phyloP scores from a whole-genome alignment of 2,797 vertebrate species.

The Spheniscus humboldti region DNA sequence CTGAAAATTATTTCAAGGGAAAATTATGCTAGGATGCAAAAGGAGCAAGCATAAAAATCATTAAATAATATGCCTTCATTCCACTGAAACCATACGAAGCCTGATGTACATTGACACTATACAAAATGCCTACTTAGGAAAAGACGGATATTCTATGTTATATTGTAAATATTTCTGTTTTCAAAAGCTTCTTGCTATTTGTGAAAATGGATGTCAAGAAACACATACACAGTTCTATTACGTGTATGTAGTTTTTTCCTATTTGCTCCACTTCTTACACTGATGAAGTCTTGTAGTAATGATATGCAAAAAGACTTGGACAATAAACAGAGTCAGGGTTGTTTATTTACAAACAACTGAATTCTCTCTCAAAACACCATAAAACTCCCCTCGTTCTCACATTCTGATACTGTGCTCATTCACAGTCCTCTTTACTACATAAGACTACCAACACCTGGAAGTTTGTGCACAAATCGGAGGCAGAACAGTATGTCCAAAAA shows the following conservation, averaged over 20 bases:
- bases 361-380: not conserved
- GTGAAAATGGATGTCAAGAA: not conserved
- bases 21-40: slow-evolving; percentile 5
- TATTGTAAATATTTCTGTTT: not conserved
- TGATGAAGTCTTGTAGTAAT: not conserved
- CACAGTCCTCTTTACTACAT: not conserved
- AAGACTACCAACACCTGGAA: not conserved
- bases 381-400: not conserved
- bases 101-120: not conserved
- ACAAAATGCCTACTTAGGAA: not conserved
- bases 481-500: not conserved
- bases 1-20: slow-evolving; percentile 33
- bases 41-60: not conserved
- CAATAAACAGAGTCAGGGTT: not conserved
- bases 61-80: not conserved
- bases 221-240: not conserved
- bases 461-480: not conserved
- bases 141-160: not conserved
- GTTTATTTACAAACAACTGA: not conserved
- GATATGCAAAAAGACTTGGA: not conserved
- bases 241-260: not conserved
- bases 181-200: not conserved
- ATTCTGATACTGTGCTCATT: not conserved
- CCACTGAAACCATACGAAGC: not conserved
- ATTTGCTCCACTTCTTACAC: not conserved